Base-by-base conservation (phyloP, 2,113 vertebrate species). In the Phycodurus eques region DNA sequence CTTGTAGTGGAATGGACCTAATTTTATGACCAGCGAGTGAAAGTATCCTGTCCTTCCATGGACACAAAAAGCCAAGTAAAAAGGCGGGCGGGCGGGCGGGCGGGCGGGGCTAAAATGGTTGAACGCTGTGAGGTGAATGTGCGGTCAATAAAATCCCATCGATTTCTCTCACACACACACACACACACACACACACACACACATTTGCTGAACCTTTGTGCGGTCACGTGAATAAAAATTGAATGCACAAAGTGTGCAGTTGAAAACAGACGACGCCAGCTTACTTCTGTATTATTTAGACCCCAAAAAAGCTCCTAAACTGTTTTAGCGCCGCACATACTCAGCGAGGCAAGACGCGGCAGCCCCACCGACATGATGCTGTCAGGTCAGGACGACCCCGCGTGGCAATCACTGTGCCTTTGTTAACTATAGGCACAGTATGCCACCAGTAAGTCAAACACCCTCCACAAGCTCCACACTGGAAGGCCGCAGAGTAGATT, bases 241-340 rank as follows among this genome's bases (percentile, higher is more conserved):
- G 59, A 19, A 61, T 61, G 14, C 31, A 61, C 31, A 35, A 35
- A 61, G 31, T 35, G 56, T 13, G 56, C 56, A 59, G 56, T 31
- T 61, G 14, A 61, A 33, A 35, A 35, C 15, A 61, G 13, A 7
- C 2, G 9, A 61, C 31, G 8, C 63, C 13, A 22, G 42, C 20
- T 43, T 22, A 27, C 44, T 15, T 46, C 7, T 66, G 43, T n/a
- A 66, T 66, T 43, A 66, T 66, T 66, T 47, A 66, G 42, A 42
- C 11, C 43, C 13, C 1, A 1, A 46, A 65, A 27, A n/a, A 64
- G 42, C 62, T 42, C 5, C 17, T 44, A 46, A 35, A 33, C 59
- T 35, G 59, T 61, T 61, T 56, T 17, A 35, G 31, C 13, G 31
- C 59, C 15, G 59, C 59, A 35, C 15, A 10, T 61, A 14, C 14